These are phyloP conservation scores for Magallana nippona DNA, from an alignment of 2,888 invertebrate species.

Conservation along the genomic window DNA sequence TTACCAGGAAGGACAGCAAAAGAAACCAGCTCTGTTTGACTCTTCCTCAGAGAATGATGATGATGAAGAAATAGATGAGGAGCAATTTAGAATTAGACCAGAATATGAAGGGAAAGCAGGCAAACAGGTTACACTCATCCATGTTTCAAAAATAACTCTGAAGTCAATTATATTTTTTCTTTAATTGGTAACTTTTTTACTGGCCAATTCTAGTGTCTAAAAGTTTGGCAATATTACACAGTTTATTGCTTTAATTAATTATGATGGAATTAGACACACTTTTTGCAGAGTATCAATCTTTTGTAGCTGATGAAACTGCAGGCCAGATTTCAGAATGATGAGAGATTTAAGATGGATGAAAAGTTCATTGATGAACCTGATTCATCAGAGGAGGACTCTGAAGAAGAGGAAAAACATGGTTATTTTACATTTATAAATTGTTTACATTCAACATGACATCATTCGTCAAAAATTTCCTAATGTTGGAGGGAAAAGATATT, in stretches of 20 bases:
- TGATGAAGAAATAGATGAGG: slow-evolving; percentile 81
- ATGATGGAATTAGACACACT: too few relatives aligned
- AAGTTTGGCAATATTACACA: too few relatives aligned
- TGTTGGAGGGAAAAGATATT: too few relatives aligned
- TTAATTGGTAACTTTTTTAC: too few relatives aligned
- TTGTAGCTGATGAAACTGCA: slow-evolving; percentile 86
- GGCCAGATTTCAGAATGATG: slow-evolving; percentile 87
- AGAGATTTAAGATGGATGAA: slow-evolving; percentile 88
- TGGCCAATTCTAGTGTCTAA: too few relatives aligned
- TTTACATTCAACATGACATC: background rate
- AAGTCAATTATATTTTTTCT: too few relatives aligned
- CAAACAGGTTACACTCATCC: slow-evolving; percentile 82
- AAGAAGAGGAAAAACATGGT: background rate
- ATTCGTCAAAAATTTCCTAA: background rate
- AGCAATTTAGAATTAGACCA: slow-evolving; percentile 82
- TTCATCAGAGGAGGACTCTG: background rate
- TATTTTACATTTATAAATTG: background rate
- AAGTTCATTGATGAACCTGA: slow-evolving; percentile 83
- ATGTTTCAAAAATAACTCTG: background rate
- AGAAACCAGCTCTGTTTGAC: slow-evolving; percentile 56
- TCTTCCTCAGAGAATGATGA: slow-evolving; percentile 80
- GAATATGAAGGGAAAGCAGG: slow-evolving; percentile 86
- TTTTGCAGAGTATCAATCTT: too few relatives aligned
- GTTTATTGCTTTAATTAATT: too few relatives aligned
- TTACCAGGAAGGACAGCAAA: slow-evolving; percentile 34